Evolutionary conservation across 2,113 vertebrate genomes (phyloP).

Genomic region (Microcebus murinus): DNA sequence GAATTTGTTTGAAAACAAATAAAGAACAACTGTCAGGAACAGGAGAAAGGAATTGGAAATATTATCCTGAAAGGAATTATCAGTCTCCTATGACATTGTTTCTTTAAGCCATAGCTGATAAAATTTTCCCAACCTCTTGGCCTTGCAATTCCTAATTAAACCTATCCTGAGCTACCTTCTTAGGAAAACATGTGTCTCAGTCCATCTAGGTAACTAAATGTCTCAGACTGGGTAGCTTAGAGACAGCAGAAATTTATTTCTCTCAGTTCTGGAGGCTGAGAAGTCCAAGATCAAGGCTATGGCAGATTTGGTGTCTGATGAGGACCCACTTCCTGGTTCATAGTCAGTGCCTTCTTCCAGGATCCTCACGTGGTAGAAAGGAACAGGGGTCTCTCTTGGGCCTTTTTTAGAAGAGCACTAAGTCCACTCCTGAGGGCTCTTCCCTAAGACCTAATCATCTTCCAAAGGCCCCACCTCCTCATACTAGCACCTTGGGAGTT

Average conservation of each 20-base stretch:
- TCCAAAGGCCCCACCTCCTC: neutral
- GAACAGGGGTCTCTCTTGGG: neutral
- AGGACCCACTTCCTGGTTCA: neutral
- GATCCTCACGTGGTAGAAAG: neutral
- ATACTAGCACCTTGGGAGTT: neutral
- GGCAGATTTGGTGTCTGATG: neutral
- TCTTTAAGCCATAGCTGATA: neutral
- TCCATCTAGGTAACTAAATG: neutral
- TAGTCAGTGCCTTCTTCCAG: neutral
- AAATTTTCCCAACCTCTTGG: neutral
- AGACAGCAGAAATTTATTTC: neutral
- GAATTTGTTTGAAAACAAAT: conserved; percentile 40
- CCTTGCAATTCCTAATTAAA: neutral
- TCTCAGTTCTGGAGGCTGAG: neutral
- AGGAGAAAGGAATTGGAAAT: conserved; percentile 3
- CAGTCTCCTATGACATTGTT: neutral
- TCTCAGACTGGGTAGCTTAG: neutral
- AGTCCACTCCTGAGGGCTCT: neutral
- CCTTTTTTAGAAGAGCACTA: neutral
- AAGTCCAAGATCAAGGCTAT: neutral
- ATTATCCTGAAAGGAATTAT: neutral
- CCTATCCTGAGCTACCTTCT: neutral
- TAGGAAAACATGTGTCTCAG: neutral
- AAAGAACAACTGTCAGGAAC: neutral
- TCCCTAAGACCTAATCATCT: neutral